These are phyloP conservation scores for Pseudopodoces humilis DNA, from an alignment of 2,113 vertebrate species.

Conservation along the genomic window DNA sequence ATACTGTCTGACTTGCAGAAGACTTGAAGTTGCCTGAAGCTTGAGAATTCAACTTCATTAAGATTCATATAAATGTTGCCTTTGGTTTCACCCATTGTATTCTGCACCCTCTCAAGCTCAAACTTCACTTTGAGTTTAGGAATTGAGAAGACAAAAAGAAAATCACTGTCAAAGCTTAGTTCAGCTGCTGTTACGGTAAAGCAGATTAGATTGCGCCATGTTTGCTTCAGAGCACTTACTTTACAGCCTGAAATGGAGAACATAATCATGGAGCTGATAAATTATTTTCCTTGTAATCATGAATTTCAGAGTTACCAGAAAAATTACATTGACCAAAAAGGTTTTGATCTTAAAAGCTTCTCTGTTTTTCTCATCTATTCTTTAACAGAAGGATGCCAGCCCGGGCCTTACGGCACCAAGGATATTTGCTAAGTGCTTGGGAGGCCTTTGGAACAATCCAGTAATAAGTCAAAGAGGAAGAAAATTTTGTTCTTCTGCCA, in stretches of 20 bases:
- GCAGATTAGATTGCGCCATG: neutral
- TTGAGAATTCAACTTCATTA: constrained; percentile 35
- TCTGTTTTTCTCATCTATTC: neutral
- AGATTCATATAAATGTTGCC: constrained; percentile 39
- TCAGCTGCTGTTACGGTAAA: neutral
- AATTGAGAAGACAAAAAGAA: neutral
- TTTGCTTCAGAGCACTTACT: neutral
- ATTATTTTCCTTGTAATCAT: neutral
- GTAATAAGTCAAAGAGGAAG: neutral
- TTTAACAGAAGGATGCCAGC: neutral
- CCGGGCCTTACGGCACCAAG: neutral
- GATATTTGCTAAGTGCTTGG: neutral
- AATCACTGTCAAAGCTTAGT: constrained; percentile 6
- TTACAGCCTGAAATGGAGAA: neutral
- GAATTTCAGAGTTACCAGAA: neutral
- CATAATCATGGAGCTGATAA: neutral
- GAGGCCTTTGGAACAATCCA: neutral
- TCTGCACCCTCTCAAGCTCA: neutral
- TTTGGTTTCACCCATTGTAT: constrained; percentile 33
- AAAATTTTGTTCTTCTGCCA: neutral
- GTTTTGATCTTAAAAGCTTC: neutral
- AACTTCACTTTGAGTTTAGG: neutral
- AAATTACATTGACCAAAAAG: neutral
- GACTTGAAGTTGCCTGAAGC: neutral
- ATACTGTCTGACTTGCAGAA: neutral